These are phyloP conservation scores for Chaetodon trifascialis DNA, from an alignment of 2,113 vertebrate genomes.

Conservation along the genomic window DNA sequence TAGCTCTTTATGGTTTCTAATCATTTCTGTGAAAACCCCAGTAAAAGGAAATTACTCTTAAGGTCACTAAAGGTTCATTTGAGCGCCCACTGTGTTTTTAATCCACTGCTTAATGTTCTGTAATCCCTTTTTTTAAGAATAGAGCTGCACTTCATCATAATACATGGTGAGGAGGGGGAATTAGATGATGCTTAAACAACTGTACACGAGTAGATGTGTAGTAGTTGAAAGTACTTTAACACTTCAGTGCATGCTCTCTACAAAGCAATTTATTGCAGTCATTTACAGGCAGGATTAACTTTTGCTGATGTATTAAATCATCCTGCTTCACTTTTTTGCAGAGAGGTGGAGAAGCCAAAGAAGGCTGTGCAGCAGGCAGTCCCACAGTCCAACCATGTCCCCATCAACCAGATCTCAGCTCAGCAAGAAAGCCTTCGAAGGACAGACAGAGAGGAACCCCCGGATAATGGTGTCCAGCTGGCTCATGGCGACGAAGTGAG, in stretches of 20 bases:
- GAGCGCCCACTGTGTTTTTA: conserved; percentile 19
- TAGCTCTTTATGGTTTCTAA: not conserved
- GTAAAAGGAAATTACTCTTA: conserved; percentile 25
- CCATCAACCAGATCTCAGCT: conserved; percentile 81
- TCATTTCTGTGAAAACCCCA: conserved; percentile 9
- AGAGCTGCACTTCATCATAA: conserved; percentile 8
- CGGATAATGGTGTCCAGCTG: conserved; percentile 79
- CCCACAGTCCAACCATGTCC: conserved; percentile 90
- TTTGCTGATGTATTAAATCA: conserved; percentile 17
- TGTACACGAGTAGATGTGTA: not conserved
- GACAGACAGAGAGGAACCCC: conserved; percentile 79
- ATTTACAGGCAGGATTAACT: not conserved
- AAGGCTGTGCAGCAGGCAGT: conserved; percentile 87
- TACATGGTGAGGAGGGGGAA: not conserved
- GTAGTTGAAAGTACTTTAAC: not conserved
- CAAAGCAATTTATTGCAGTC: not conserved
- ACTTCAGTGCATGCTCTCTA: not conserved
- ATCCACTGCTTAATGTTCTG: conserved; percentile 4
- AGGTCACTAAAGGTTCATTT: conserved; percentile 44
- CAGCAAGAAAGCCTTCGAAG: conserved; percentile 79
- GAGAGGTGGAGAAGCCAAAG: conserved; percentile 88
- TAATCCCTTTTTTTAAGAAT: conserved; percentile 34
- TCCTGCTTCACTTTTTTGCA: conserved; percentile 65
- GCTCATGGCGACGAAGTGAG: conserved; percentile 81
- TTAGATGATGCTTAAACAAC: conserved; percentile 4